Percentiles rank a stretch among this genome's conserved stretches.
These are phyloP conservation scores for Cinclus cinclus DNA, from an alignment of 2,113 vertebrate species.

Conservation along the genomic window DNA sequence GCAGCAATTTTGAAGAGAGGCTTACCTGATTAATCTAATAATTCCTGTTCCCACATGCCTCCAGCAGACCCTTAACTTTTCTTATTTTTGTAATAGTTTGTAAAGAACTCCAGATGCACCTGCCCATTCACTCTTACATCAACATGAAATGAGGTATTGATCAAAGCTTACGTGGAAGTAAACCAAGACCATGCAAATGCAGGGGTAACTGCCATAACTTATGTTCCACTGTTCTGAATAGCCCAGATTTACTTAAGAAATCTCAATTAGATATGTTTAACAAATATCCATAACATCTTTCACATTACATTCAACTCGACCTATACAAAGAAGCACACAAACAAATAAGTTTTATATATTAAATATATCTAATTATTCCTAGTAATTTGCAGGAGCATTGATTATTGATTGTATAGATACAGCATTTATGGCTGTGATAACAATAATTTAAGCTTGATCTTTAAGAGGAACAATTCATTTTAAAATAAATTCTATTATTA, in stretches of 20 bases:
- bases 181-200: neutral
- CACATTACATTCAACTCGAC: neutral
- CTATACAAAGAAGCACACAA: neutral
- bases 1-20: neutral
- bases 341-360: neutral
- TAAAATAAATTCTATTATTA: neutral
- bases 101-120: neutral
- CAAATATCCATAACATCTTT: neutral
- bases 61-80: neutral
- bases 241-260: neutral
- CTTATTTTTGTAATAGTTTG: neutral
- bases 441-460: neutral
- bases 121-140: neutral
- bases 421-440: neutral
- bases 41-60: neutral
- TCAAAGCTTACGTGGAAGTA: neutral
- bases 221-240: neutral
- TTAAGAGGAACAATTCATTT: neutral
- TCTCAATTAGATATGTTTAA: neutral
- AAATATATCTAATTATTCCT: neutral
- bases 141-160: neutral
- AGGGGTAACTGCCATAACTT: neutral
- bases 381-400: neutral
- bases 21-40: neutral
- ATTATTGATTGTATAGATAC: neutral